Percentiles rank a stretch among this genome's conserved stretches.
These are phyloP conservation scores for Sebastes steindachneri DNA, from an alignment of 2,797 vertebrate genomes.

Conservation along the genomic window DNA sequence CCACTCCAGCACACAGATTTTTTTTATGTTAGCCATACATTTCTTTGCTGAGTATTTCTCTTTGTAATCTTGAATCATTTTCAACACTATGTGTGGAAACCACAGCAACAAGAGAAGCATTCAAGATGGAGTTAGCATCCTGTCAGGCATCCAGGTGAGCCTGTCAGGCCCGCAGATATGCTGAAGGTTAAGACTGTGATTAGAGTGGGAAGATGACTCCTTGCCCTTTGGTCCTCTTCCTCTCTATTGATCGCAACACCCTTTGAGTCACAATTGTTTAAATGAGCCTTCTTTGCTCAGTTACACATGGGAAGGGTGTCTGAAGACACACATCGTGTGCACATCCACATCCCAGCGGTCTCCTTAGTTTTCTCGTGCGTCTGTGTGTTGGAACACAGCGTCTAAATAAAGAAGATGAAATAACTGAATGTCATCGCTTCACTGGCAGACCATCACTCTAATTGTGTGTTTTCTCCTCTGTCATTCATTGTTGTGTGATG, in stretches of 20 bases:
- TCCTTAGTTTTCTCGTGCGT: constrained; percentile 47
- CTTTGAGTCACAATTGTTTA: constrained; percentile 68
- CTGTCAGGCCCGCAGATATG: constrained; percentile 52
- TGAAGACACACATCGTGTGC: not conserved
- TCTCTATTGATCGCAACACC: constrained; percentile 66
- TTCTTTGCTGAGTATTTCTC: not conserved
- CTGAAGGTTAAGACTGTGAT: constrained; percentile 78
- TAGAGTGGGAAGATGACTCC: constrained; percentile 62
- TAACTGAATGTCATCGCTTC: constrained; percentile 42
- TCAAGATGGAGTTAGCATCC: constrained; percentile 27
- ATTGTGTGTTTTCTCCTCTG: constrained; percentile 57
- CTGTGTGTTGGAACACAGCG: not conserved
- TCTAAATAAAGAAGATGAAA: constrained; percentile 54
- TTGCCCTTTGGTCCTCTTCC: constrained; percentile 68
- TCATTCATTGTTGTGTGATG: constrained; percentile 46
- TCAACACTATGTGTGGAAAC: not conserved
- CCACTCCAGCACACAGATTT: not conserved
- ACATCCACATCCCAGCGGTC: constrained; percentile 30
- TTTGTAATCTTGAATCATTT: not conserved
- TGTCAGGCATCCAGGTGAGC: constrained; percentile 52
- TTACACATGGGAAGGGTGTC: not conserved
- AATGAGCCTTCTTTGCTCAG: constrained; percentile 38
- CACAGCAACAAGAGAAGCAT: constrained; percentile 1
- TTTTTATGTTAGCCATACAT: not conserved
- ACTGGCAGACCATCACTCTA: constrained; percentile 35